These are phyloP conservation scores for Gonatopus flavifemur DNA, from an alignment of 1,140 invertebrate species.

Conservation along the genomic window DNA sequence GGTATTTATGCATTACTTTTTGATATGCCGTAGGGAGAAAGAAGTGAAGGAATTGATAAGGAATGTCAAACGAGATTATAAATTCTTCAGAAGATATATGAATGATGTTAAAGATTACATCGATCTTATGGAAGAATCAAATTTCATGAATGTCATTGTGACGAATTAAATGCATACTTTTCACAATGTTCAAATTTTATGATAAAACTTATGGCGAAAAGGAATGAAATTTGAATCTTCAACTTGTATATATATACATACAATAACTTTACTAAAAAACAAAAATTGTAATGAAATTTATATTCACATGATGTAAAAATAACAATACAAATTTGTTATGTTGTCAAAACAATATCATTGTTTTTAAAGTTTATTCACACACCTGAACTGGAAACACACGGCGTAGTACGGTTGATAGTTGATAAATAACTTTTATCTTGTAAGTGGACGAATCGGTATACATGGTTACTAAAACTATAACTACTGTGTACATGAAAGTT, in stretches of 20 bases:
- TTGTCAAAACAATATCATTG: too few species aligned
- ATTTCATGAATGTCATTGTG: neutral
- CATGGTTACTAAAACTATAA: too few species aligned
- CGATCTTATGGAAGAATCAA: conserved; percentile 32
- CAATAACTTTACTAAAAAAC: neutral
- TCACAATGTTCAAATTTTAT: too few species aligned
- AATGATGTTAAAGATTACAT: conserved; percentile 39
- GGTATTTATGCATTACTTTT: neutral
- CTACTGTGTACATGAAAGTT: conserved; percentile 10
- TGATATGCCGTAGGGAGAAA: conserved; percentile 25
- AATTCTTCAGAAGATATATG: conserved; percentile 37
- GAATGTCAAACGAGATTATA: conserved; percentile 38
- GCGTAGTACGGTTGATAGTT: too few species aligned
- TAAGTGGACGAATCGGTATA: too few species aligned
- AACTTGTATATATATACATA: neutral
- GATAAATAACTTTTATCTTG: too few species aligned
- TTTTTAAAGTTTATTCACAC: too few species aligned
- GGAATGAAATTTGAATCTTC: too few species aligned
- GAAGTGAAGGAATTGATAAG: conserved; percentile 35
- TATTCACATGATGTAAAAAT: neutral
- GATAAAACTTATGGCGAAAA: too few species aligned
- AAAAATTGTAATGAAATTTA: neutral
- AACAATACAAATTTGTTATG: too few species aligned
- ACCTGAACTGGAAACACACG: too few species aligned
- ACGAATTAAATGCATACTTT: neutral